Base-by-base conservation (phyloP, 2,888 invertebrate genomes). In the Pristionchus japonicus region DNA sequence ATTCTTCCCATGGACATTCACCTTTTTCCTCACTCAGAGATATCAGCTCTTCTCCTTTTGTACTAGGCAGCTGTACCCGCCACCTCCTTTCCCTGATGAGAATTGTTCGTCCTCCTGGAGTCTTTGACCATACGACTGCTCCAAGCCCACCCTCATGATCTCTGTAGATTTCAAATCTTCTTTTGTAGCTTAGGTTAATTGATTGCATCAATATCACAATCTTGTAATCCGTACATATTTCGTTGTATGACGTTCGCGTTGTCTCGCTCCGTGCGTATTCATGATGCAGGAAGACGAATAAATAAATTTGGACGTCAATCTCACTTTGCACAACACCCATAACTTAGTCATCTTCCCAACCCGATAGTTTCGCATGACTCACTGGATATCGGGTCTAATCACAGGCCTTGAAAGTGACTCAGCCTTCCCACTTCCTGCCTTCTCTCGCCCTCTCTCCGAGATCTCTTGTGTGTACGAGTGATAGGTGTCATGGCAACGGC, bases 151-250 rank as follows among this genome's bases (percentile, higher is more conserved):
- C n/a, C 43, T 27, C 13, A 43, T 77, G 77, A 77, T 77, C 77
- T 77, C 77, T 40, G 77, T 77, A 77, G 77, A 77, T 77, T 43
- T 77, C 40, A 40, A 77, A 77, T 77, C 77, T 27, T 34, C 74
- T 40, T 37, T 40, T 27, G 74, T 74, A 40, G 37, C 1, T 40
- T 77, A 77, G 77, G 43, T 77, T 43, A 77, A n/a, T n/a, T 47
- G 27, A 43, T 77, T 47, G 43, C 43, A 27, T 27, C 77, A 17
- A 77, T 77, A 70, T 70, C 70, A 70, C 20, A 70, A 40, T 70
- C 37, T 70, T 70, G 15, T 70, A 27, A 23, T 37, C 37, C 37
- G 70, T n/a, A 34, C 70, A 70, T 70, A 37, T 67, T n/a, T 61
- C 61, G 61, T 64, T 37, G 37, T 70, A 37, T 70, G 70, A 70